Percentiles rank a stretch among this genome's conserved stretches.
Evolutionary conservation across 2,113 vertebrate species (phyloP).

Genomic region (Madoqua kirkii): DNA sequence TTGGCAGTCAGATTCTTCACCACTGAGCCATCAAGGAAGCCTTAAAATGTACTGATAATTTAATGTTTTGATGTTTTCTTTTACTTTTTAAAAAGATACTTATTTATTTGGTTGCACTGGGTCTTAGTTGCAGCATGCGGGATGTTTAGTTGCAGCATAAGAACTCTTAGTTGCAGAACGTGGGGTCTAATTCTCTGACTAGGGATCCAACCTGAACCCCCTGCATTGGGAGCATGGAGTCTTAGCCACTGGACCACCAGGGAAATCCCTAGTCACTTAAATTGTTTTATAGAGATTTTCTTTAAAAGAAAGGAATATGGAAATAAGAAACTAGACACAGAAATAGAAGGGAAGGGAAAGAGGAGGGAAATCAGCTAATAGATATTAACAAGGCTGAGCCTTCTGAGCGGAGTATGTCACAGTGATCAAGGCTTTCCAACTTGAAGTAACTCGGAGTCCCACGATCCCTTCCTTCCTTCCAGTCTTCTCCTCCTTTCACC

Average conservation of each 20-base stretch:
- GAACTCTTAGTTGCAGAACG: background rate
- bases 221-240: background rate
- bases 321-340: background rate
- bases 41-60: background rate
- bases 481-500: rapidly evolving
- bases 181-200: background rate
- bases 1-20: background rate
- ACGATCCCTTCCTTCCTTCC: rapidly evolving
- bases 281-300: background rate
- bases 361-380: background rate
- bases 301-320: background rate
- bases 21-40: background rate
- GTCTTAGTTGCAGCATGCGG: background rate
- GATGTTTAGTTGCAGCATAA: background rate
- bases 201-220: background rate
- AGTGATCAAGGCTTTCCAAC: background rate
- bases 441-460: background rate
- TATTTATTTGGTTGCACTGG: background rate
- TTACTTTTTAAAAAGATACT: background rate
- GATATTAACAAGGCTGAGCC: rapidly evolving
- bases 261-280: background rate
- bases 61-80: background rate
- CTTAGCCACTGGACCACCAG: background rate
- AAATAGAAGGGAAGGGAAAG: background rate
- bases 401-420: background rate